Base-by-base conservation (phyloP, 2,113 vertebrate species). In the Sebastes schlegelii region DNA sequence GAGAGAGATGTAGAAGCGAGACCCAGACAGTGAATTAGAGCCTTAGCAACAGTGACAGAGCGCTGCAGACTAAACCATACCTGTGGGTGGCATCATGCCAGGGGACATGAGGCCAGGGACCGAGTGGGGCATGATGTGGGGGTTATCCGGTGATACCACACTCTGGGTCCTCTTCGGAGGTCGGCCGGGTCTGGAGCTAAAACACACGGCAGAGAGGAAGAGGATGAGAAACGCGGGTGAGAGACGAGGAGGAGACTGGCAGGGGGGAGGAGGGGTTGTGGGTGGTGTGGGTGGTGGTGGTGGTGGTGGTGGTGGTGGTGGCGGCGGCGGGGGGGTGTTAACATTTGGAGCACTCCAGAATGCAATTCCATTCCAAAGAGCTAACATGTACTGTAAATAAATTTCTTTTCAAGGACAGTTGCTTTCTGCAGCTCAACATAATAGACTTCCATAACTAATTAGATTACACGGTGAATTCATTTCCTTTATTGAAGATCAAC, bases 361-460 rank as follows among this genome's bases (percentile, higher is more conserved):
- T 93, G 97, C 96, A 93, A 97, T 97, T 96, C 95, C 97, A 96
- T 97, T 97, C 96, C 96, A 96, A 98, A 97, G 95, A 97, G 96
- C 97, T 95, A 97, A 97, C 97, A 98, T 95, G 96, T 96, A 98
- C 97, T 98, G 98, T 99, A 99, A 99, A 99, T 99, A 99, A 96
- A 99, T 98, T 98, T 97, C 96, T 97, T 99, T 95, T 99, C 98
- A 99, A 99, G 98, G 98, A 99, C 98, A 97, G 98, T 99, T 99
- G 97, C 97, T 97, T 99, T 98, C 94, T 97, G 97, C 97, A 96
- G 98, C 97, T 98, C 97, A 95, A 98, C 97, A 98, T 99, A 99
- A 99, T 99, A 99, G 98, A 99, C 97, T 98, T 98, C 98, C 98
- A 98, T 97, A 98, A 99, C 98, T 99, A 99, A 99, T 99, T 99